A percentile compares a stretch with the other conserved stretches of the same genome.
Conservation (phyloP, 1,140 invertebrate genomes). For the Hycleus phaleratus region DNA sequence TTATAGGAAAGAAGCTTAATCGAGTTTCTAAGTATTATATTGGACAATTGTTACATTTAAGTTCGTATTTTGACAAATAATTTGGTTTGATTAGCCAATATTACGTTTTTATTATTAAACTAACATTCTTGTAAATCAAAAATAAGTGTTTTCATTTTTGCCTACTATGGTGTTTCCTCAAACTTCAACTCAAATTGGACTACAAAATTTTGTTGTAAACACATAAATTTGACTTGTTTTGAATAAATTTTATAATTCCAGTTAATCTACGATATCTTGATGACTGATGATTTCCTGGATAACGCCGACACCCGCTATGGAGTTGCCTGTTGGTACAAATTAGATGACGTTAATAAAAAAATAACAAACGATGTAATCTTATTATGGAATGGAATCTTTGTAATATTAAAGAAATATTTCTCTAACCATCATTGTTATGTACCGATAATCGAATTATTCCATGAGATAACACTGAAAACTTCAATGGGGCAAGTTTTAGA, state of each 20-base stretch:
- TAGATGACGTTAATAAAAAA: constrained; percentile 45
- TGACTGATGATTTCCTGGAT: constrained; percentile 92
- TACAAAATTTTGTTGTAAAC: too few relatives aligned
- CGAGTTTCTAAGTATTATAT: too few relatives aligned
- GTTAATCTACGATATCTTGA: constrained; percentile 78
- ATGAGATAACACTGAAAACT: constrained; percentile 77
- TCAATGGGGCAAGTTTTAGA: constrained; percentile 72
- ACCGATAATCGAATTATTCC: constrained; percentile 75
- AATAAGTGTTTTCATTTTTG: too few relatives aligned
- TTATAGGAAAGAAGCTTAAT: too few relatives aligned
- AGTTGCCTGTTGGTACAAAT: constrained; percentile 81
- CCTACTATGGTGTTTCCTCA: too few relatives aligned
- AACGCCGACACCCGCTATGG: constrained; percentile 70
- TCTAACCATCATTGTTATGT: constrained; percentile 68
- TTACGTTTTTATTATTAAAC: too few relatives aligned
- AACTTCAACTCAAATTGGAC: too few relatives aligned
- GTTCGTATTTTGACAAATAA: too few relatives aligned
- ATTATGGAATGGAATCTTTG: constrained; percentile 70
- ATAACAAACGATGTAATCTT: constrained; percentile 86
- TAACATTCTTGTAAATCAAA: too few relatives aligned
- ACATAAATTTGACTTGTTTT: too few relatives aligned
- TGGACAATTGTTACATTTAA: too few relatives aligned
- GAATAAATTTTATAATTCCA: constrained; percentile 38
- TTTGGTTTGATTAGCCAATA: too few relatives aligned
- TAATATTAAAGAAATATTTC: constrained; percentile 73